phyloP scores from a whole-genome alignment of 2,888 invertebrate species.

The Chrysotoxum bicinctum region DNA sequence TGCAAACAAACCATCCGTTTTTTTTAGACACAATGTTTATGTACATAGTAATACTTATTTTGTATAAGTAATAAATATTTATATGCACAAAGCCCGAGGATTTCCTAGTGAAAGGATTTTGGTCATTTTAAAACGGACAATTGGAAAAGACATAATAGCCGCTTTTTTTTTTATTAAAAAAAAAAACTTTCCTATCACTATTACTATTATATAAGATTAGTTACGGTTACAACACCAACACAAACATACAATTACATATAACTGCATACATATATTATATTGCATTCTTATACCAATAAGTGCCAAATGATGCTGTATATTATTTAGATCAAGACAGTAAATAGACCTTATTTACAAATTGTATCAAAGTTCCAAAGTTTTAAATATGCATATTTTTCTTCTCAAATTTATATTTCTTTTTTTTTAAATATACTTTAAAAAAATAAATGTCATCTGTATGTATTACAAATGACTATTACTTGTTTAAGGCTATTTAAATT shows the following conservation, averaged over 20 bases:
- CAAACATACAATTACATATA: neutral
- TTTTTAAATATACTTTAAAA: slow-evolving; percentile 5
- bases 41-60: slow-evolving; percentile 16
- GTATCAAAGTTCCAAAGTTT: neutral
- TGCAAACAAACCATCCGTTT: neutral
- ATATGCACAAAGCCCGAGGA: neutral
- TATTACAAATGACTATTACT: slow-evolving; percentile 48
- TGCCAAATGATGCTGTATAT: neutral
- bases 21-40: neutral
- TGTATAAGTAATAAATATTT: slow-evolving; percentile 8
- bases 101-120: neutral
- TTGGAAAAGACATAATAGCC: neutral
- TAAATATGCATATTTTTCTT: neutral
- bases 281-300: neutral
- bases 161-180: neutral
- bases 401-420: neutral
- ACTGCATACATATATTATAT: neutral
- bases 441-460: slow-evolving; percentile 60
- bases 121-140: neutral
- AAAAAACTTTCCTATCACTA: neutral
- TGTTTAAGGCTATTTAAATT: slow-evolving; percentile 39
- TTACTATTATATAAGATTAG: neutral
- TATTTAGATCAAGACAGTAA: neutral
- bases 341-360: neutral
- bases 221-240: neutral